Percentiles rank a stretch among this genome's conserved stretches.
phyloP scores from a whole-genome alignment of 2,888 invertebrate species.

The Choreutis nemorana region DNA sequence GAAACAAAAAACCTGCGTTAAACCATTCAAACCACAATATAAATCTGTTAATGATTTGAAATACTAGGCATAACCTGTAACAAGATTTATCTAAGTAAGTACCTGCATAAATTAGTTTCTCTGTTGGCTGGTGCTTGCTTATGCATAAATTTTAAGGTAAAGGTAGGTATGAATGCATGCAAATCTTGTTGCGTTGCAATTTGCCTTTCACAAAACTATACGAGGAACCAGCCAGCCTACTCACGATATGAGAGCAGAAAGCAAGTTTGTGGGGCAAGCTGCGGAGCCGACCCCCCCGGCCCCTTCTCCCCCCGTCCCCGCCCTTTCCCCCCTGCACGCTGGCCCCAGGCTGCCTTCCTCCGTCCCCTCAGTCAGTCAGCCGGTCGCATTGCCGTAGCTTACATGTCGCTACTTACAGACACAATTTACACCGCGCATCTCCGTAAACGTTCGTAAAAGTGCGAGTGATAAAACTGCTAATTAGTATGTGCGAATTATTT shows the following conservation, averaged over 20 bases:
- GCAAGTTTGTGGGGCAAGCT: constrained; percentile 47
- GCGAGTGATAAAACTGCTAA: too few species aligned
- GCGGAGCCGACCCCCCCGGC: constrained; percentile 23
- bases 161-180: constrained; percentile 3
- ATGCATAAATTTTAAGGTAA: not conserved
- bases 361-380: constrained; percentile 21
- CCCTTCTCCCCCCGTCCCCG: constrained; percentile 16
- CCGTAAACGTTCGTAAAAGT: too few species aligned
- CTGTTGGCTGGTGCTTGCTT: not conserved
- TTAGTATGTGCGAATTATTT: too few species aligned
- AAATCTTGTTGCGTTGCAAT: constrained; percentile 20
- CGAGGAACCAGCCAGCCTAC: constrained; percentile 28
- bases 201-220: constrained; percentile 49
- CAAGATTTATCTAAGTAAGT: too few species aligned
- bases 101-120: too few species aligned
- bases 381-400: constrained; percentile 8
- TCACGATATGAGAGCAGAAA: constrained; percentile 40
- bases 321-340: constrained; percentile 9
- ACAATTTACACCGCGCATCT: too few species aligned
- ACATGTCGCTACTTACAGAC: too few species aligned
- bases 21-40: too few species aligned
- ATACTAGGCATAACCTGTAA: too few species aligned
- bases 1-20: too few species aligned
- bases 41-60: too few species aligned
- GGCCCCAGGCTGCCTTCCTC: constrained; percentile 7